phyloP scores from a whole-genome alignment of 2,797 vertebrate species.

The Hemibagrus guttatus region DNA sequence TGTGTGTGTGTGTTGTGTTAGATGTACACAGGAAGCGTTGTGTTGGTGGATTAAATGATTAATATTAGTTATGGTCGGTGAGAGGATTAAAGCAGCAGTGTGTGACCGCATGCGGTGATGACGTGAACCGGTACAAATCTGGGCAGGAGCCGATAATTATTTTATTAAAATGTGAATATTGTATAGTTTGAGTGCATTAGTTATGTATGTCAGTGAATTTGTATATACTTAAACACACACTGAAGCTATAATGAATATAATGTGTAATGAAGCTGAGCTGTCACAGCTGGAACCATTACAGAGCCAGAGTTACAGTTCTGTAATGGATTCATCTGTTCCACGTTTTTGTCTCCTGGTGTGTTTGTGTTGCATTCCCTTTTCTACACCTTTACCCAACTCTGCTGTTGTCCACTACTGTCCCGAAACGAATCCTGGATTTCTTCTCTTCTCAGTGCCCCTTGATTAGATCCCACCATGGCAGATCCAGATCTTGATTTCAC shows the following conservation, averaged over 20 bases:
- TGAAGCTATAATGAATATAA: background rate
- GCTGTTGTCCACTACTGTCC: background rate
- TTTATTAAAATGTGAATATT: background rate
- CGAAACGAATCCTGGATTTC: background rate
- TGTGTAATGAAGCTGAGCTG: background rate
- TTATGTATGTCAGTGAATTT: background rate
- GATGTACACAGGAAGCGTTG: too few relatives aligned
- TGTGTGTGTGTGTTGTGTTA: too few relatives aligned
- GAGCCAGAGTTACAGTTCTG: background rate
- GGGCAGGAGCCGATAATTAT: background rate
- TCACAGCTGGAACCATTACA: background rate
- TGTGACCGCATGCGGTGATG: background rate
- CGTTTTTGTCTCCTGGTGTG: background rate
- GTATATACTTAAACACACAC: too few relatives aligned
- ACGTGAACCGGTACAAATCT: constrained; percentile 19
- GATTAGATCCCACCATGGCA: constrained; percentile 83
- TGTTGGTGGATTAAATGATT: too few relatives aligned
- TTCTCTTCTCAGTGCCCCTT: constrained; percentile 64
- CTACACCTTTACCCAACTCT: too few relatives aligned
- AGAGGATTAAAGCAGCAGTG: background rate
- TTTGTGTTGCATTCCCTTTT: background rate
- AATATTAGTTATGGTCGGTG: background rate
- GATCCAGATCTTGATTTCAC: constrained; percentile 90
- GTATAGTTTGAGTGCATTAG: background rate
- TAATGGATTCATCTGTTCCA: background rate